Evolutionary conservation across 2,113 vertebrate species (phyloP), one percentile per base, ranked within the genome.

Genomic region (Cephalopholis sonnerati): DNA sequence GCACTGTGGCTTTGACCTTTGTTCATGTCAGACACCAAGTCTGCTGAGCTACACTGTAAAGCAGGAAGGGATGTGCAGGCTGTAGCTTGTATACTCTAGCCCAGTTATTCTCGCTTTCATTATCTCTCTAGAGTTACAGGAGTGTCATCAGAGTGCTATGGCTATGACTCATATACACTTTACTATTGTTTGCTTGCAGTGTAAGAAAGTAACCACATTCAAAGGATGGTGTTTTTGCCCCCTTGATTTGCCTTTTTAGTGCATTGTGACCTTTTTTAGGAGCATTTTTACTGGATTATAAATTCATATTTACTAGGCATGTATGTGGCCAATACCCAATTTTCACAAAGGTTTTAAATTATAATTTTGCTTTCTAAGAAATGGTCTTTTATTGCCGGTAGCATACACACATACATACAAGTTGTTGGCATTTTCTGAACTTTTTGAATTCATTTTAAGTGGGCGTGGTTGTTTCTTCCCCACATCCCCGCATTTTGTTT

Each of bases 161-260:
- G 69, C 58, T 72, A 27, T 85, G 89, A 91, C 71, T 89, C 85
- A 81, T 17, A 32, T 75, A 69, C 67, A 53, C 58, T 74, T 71
- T 82, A 86, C 78, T 87, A 71, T 62, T 83, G 61, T 84, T 82
- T 84, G 72, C 71, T 63, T n/a, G 53, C 65, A 55, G 24, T 17
- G 13, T 6, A 46, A 75, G 67, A 61, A 48, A 55, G 57, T 24
- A 65, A n/a, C 50, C 17, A 25, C 39, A 27, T 64, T 81, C 41
- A 73, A 12, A 51, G 22, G 4, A 39, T 10, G 8, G 3, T 25
- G 16, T 66, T 82, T 73, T 65, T 51, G 50, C 17, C 44, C 17
- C 55, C 9, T 24, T 67, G 17, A 61, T 62, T 48, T 66, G 57
- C 29, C 13, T 41, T 74, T 41, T 63, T 9, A 62, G 25, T 18